Base-by-base conservation (phyloP, 2,797 vertebrate species). In the Pygocentrus nattereri region DNA sequence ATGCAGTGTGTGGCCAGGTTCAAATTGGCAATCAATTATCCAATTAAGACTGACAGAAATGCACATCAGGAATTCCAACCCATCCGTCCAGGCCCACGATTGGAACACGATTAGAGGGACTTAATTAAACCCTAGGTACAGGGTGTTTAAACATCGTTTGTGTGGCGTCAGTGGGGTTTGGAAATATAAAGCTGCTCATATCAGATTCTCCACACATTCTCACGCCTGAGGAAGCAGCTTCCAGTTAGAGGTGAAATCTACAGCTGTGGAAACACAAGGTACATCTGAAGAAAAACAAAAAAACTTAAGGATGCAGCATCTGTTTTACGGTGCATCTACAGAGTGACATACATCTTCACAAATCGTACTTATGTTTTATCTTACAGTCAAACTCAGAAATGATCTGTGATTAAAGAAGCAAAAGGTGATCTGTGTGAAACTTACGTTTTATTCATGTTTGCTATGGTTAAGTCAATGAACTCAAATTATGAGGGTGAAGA, bases 11-110 rank as follows among this genome's bases (percentile, higher is more conserved):
- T 93, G 93, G 94, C 92, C 94, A 94, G 93, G 93, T 93, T 94
- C 93, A 95, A 94, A 95, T 95, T 95, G 94, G 94, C 94, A 95
- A 95, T 95, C 94, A 95, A 95, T 95, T 95, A 95, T 95, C 94
- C 94, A 95, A 95, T 95, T 95, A 95, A 93, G 92, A 94, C 93
- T 95, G 94, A 95, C 94, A 95, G 93, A 94, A 95, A 94, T 93
- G 93, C 93, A 94, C 94, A 95, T 94, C 93, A 94, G 93, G 94
- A 94, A 94, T 94, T 94, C 92, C 90, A 93, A 90, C 94, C 93
- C 92, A 94, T 94, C 94, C 93, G 93, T 94, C 92, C 92, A 92
- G 90, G 91, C 91, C 91, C 93, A 89, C 92, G 93, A 95, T 94
- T 94, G 94, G 92, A 95, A 95, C 93, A 94, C 92, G 92, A 95